Conservation (phyloP, 2,888 invertebrate species). For the Neocrepidodera transversa region DNA sequence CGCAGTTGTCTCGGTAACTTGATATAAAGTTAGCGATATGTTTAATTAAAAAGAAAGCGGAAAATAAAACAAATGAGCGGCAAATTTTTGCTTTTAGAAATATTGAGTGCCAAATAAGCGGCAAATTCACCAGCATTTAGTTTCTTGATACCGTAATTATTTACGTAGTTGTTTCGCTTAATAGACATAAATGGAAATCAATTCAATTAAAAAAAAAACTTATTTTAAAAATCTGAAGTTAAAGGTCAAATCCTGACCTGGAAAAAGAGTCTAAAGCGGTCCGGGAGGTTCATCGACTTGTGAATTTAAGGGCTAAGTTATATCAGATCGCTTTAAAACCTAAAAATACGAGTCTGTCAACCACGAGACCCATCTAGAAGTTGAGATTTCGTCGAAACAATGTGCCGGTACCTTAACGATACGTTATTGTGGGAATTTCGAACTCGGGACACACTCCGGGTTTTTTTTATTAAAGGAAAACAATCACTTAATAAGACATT, state of each 20-base stretch:
- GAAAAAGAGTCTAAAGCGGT: conserved; percentile 7
- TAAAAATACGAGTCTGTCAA: conserved; percentile 55
- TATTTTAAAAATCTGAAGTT: no score
- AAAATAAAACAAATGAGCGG: no score
- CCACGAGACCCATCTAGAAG: conserved; percentile 44
- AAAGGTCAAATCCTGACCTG: conserved; percentile 16
- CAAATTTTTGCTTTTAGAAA: no score
- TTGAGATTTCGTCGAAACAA: conserved; percentile 50
- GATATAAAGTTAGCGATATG: no score
- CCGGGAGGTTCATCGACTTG: conserved; percentile 52
- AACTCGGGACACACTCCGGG: conserved; percentile 39
- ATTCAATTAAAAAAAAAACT: no score
- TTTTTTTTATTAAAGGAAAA: conserved; percentile 21
- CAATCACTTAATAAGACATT: conserved; percentile 33
- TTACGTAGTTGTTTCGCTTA: no score
- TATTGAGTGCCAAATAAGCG: no score
- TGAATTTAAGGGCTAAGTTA: conserved; percentile 57
- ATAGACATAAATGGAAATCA: no score
- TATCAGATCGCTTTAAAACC: conserved; percentile 49
- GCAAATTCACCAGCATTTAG: no score
- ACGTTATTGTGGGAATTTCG: conserved; percentile 48
- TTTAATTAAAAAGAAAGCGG: no score
- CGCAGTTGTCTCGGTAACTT: no score
- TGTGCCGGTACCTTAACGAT: conserved; percentile 56
- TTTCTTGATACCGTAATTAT: no score